Evolutionary conservation across 2,797 vertebrate species (phyloP).

Genomic region (Phoebastria nigripes): DNA sequence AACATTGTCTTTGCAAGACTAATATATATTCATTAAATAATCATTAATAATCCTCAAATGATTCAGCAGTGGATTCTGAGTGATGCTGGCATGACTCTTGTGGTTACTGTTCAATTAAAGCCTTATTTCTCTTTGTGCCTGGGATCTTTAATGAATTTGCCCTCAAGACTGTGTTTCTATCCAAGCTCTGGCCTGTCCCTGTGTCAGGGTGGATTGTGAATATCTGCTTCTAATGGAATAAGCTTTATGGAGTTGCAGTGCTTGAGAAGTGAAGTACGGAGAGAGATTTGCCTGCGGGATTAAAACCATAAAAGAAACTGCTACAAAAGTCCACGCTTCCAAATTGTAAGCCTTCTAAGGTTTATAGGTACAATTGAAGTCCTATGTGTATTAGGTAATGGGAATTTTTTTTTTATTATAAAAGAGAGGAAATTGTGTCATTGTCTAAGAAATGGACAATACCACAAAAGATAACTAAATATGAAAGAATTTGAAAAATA

Average conservation of each 20-base stretch:
- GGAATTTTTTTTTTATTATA: neutral
- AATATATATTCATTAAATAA: neutral
- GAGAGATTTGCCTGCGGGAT: neutral
- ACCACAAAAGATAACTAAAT: neutral
- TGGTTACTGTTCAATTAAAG: neutral
- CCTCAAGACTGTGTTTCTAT: neutral
- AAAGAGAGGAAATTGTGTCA: neutral
- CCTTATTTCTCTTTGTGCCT: neutral
- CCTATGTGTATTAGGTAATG: neutral
- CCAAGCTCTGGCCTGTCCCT: neutral
- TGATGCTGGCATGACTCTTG: neutral
- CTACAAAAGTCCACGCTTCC: neutral
- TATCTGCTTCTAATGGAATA: neutral
- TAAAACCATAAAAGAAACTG: neutral
- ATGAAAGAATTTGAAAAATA: neutral
- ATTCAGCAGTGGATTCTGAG: neutral
- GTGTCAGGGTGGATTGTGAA: neutral
- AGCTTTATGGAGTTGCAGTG: neutral
- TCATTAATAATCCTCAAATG: neutral
- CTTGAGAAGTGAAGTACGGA: neutral
- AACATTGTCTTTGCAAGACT: neutral
- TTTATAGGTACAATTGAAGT: conserved; percentile 23
- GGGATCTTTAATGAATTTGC: neutral
- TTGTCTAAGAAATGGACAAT: neutral
- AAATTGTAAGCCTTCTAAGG: neutral